phyloP scores from a whole-genome alignment of 2,797 vertebrate genomes.

The Echiichthys vipera region DNA sequence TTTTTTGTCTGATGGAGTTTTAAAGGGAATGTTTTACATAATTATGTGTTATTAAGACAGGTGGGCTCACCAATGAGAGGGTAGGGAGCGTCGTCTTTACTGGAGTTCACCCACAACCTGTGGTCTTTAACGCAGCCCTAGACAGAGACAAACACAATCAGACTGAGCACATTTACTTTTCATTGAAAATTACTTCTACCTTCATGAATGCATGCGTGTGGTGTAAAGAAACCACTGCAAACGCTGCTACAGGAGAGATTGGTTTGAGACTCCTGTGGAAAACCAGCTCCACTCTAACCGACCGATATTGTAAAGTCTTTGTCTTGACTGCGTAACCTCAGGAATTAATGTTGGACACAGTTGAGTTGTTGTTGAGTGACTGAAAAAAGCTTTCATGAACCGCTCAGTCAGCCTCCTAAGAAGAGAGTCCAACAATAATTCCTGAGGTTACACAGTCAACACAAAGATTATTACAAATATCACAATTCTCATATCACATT shows the following conservation, averaged over 20 bases:
- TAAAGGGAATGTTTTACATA: not conserved
- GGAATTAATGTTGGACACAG: no score
- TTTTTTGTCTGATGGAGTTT: no score
- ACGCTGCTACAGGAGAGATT: not conserved
- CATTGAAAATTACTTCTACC: not conserved
- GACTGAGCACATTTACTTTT: not conserved
- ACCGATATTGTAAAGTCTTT: not conserved
- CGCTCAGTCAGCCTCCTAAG: no score
- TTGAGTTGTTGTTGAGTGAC: no score
- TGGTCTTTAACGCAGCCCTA: constrained; percentile 93
- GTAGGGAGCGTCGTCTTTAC: constrained; percentile 93
- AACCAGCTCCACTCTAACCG: not conserved
- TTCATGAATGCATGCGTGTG: not conserved
- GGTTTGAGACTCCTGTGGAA: not conserved
- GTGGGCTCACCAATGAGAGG: constrained; percentile 93
- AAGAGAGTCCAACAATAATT: no score
- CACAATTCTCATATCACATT: not conserved
- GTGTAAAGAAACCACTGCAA: not conserved
- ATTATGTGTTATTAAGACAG: not conserved
- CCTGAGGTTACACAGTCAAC: no score
- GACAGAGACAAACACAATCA: not conserved
- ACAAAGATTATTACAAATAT: no score
- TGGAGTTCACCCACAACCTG: constrained; percentile 95
- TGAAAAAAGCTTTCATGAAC: no score
- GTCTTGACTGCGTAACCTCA: no score